These are phyloP conservation scores for Canis aureus DNA, from an alignment of 2,113 vertebrate genomes.

Conservation along the genomic window DNA sequence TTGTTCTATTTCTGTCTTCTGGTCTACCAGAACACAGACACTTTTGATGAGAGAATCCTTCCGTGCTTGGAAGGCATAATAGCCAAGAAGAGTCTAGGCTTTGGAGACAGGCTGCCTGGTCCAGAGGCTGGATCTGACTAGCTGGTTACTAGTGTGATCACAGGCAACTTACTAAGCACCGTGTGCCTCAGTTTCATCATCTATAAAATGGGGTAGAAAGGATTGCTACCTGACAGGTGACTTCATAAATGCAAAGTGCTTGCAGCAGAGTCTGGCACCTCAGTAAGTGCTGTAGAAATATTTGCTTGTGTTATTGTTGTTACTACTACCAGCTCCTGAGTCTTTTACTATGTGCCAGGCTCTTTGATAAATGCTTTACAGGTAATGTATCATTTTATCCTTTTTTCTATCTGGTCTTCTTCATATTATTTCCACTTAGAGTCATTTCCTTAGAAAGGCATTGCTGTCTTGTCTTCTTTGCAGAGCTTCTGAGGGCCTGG, in stretches of 20 bases:
- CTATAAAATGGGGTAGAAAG: neutral
- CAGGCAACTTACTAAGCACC: neutral
- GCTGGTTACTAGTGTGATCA: neutral
- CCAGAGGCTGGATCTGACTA: neutral
- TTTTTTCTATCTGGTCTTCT: constrained; percentile 16
- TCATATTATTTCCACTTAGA: neutral
- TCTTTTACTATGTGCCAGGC: neutral
- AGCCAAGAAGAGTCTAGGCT: neutral
- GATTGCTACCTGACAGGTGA: neutral
- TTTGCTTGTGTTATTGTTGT: neutral
- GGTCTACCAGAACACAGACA: accelerated
- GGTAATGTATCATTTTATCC: neutral
- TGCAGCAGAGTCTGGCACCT: neutral
- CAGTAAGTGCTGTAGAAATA: neutral
- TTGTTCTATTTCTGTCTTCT: neutral
- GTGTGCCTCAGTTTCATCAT: neutral
- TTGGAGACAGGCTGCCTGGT: neutral
- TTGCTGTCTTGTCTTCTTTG: neutral
- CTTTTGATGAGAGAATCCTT: neutral
- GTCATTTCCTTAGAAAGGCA: neutral
- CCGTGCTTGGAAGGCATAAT: neutral
- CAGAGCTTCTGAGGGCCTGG: neutral
- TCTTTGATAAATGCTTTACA: neutral
- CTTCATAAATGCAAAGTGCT: neutral
- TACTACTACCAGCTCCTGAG: neutral